Evolutionary conservation across 2,797 vertebrate genomes (phyloP), one percentile per base, ranked within the genome.

Genomic region (Pogonophryne albipinna): DNA sequence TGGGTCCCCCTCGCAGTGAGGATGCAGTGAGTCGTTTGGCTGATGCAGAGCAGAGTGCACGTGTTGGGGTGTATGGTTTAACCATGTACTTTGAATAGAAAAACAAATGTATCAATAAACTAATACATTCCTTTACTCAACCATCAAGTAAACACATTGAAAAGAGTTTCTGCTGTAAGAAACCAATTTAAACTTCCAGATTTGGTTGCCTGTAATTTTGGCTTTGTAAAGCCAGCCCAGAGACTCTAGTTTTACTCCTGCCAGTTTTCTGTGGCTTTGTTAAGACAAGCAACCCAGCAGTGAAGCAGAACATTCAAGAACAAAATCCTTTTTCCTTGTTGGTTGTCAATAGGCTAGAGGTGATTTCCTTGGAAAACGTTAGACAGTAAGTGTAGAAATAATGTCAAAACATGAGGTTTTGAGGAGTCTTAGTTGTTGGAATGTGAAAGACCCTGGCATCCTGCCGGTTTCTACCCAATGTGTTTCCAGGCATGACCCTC

Each of bases 221-320:
- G 44, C 20, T 58, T 81, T 64, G 66, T 71, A 55, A 70, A 14
- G 5, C 50, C 50, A 67, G 2, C 42, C 66, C 56, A 59, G 13
- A 52, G 52, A 56, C 67, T 79, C 55, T 74, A 75, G 83, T 89
- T 86, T 60, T 6, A 60, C n/a, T 79, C 6, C 55, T 70, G 52
- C 67, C 78, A 77, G n/a, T 78, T 85, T 58, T 71, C 47, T 87
- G 82, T 73, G 87, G 85, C 47, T 78, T 86, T 71, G 45, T 45
- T 38, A 78, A 6, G 8, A 52, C 10, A 20, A 73, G 52, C 3
- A 34, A 53, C 42, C 27, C 34, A 70, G 72, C 60, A 60, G 16
- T 20, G n/a, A 55, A 57, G 27, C n/a, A 49, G 42, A 66, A 73
- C 67, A 73, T 42, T 63, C 23, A 11, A 42, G 10, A 69, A 34